Evolutionary conservation across 1,140 invertebrate genomes (phyloP).

Genomic region (Scaptomyza montana): DNA sequence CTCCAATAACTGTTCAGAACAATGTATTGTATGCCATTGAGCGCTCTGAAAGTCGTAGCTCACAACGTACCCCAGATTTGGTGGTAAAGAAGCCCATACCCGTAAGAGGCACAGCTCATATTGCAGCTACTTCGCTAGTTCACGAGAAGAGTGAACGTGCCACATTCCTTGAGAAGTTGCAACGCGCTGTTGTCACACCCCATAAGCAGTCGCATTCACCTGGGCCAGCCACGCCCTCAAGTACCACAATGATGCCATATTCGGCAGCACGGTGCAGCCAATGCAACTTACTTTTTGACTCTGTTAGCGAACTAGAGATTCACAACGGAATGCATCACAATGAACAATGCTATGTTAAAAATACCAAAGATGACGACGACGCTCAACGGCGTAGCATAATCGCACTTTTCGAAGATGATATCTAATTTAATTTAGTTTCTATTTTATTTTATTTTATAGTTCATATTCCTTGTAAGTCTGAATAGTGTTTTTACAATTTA

Average conservation of each 20-base stretch:
- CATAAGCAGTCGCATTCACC: conserved; percentile 24
- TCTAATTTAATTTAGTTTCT: conserved; percentile 40
- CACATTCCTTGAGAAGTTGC: conserved; percentile 70
- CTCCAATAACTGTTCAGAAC: conserved; percentile 70
- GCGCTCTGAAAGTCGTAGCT: conserved; percentile 68
- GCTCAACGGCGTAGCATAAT: conserved; percentile 70
- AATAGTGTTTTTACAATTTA: neutral
- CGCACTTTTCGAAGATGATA: conserved; percentile 78
- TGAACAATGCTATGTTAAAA: conserved; percentile 16
- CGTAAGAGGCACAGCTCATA: conserved; percentile 35
- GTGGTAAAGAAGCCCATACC: conserved; percentile 70
- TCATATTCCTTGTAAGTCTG: conserved; percentile 10
- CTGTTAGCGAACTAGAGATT: conserved; percentile 67
- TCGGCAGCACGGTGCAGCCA: conserved; percentile 72
- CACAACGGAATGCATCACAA: conserved; percentile 76
- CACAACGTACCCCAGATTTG: conserved; percentile 34
- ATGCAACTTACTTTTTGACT: conserved; percentile 72
- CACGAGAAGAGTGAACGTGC: conserved; percentile 57
- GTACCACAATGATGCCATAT: conserved; percentile 16
- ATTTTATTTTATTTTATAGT: conserved; percentile 18
- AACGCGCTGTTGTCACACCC: conserved; percentile 58
- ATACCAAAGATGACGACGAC: conserved; percentile 56
- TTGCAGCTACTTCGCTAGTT: conserved; percentile 1
- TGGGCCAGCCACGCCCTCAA: conserved; percentile 21
- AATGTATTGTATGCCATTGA: conserved; percentile 78